Base-by-base conservation (phyloP, 1,140 invertebrate species). In the Lasioglossum baleicum region DNA sequence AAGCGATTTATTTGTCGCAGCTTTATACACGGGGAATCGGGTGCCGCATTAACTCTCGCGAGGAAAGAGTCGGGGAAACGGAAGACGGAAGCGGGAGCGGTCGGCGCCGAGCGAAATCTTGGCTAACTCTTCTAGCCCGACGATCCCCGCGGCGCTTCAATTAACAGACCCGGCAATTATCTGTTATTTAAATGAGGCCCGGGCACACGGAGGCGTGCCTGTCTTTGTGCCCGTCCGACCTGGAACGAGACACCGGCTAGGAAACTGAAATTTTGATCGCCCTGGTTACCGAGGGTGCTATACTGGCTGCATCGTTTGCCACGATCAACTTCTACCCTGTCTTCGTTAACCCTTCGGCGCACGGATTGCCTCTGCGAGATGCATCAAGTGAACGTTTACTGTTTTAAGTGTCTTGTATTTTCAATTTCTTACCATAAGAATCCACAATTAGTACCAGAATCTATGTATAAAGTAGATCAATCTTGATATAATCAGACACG, bases 141-240 rank as follows among this genome's bases (percentile, higher is more conserved):
- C 86, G 86, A 89, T 90, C 87, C 83, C 86, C 74, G 81, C 82
- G 87, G 86, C 86, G 87, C 89, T 90, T 91, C 90, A 91, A 91
- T 91, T 91, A 92, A 91, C 89, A 87, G 88, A 86, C 85, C 90
- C 87, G 88, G 90, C 89, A 90, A 91, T 91, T 91, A 92, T 91
- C 90, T 88, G 90, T 92, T 91, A 91, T 91, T 91, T 90, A 92
- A 91, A 91, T 91, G 88, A 92, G 86, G 81, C 86, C 70, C 66
- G 48, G 65, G 79, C 75, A 79, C 75, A 79, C 75, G 80, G 87
- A 82, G 74, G 71, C 65, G 80, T 67, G 70, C 53, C 81, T 85
- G 82, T 90, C 88, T 90, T 88, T 89, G 83, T 80, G 72, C 70
- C 72, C 83, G 73, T 81, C 86, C 85, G 79, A 80, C 80, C 60